Base-by-base conservation (phyloP, 2,797 vertebrate genomes). In the Apodemus agrarius region DNA sequence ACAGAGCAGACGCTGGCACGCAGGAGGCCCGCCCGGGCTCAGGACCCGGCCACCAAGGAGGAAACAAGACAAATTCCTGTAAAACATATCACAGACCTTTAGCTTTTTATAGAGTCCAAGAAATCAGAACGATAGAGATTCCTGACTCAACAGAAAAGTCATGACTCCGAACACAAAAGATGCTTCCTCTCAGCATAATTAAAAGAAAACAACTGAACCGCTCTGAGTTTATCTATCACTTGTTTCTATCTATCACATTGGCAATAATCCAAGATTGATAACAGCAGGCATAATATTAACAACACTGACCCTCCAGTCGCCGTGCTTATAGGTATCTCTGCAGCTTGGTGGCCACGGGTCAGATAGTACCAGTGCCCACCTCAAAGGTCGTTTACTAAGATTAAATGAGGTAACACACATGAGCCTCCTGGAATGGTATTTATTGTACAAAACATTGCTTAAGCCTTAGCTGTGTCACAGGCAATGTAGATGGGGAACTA, bases 91-190 rank as follows among this genome's bases (percentile, higher is more conserved):
- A 37, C 9, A 82, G 21, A 83, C n/a, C 84, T 26, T 40, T n/a
- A 59, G 89, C n/a, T 75, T 69, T 79, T 85, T 40, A 92, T 29
- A 93, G 16, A 92, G 21, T 80, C 40, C 26, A 83, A 96, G 2
- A 96, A 92, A 97, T 90, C 49, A 96, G 34, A 26, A 96, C 26
- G 46, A 92, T 92, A 94, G 74, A 88, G 57, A 90, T 24, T 46
- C 94, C 89, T 83, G 49, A 91, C 2, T 59, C 40, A 87, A 88
- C 19, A 96, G 76, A 88, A 92, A 96, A 93, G 84, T 67, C 7
- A 91, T 34, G 34, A 94, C 22, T 90, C 49, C n/a, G 67, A 93
- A 89, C 40, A 91, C 74, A 37, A 87, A 92, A 90, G 43, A 95
- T 43, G 6, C 2, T 91, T 80, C 12, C 54, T 21, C 40, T 88